A percentile compares a stretch with the other conserved stretches of the same genome.
These are phyloP conservation scores for Pimephales promelas DNA, from an alignment of 2,113 vertebrate genomes.

Conservation along the genomic window DNA sequence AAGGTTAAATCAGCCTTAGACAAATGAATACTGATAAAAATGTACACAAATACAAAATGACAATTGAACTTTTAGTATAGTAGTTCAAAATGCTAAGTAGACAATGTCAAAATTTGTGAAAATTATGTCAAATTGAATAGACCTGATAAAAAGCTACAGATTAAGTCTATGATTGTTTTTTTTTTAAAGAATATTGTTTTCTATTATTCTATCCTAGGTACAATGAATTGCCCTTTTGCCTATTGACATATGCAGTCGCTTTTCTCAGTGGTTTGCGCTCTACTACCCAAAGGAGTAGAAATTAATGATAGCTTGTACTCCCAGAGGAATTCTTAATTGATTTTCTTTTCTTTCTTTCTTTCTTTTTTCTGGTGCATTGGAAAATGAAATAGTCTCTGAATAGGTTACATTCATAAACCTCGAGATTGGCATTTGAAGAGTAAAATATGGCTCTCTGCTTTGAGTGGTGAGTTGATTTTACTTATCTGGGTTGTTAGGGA, in stretches of 20 bases:
- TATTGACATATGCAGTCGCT: neutral
- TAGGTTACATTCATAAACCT: conserved; percentile 37
- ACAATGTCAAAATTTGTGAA: too few species aligned
- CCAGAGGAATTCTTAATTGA: conserved; percentile 23
- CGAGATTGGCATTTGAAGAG: conserved; percentile 38
- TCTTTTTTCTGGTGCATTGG: neutral
- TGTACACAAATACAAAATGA: too few species aligned
- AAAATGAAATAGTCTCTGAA: conserved; percentile 11
- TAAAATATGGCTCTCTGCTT: conserved; percentile 12
- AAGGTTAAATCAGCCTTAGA: neutral
- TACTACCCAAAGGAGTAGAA: conserved; percentile 13
- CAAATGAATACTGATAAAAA: neutral
- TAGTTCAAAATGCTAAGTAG: too few species aligned
- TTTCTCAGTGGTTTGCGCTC: conserved; percentile 24
- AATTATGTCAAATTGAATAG: neutral
- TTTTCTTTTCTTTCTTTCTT: neutral
- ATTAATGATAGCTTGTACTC: conserved; percentile 8
- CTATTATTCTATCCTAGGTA: neutral
- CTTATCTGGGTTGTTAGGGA: conserved; percentile 11
- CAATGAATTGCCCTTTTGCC: neutral
- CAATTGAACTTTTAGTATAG: too few species aligned
- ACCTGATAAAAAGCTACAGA: neutral
- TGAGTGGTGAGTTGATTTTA: conserved; percentile 27
- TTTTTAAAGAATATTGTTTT: neutral
- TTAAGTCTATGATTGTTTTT: neutral